Evolutionary conservation across 2,113 vertebrate genomes (phyloP), one percentile per base, ranked within the genome.

Genomic region (Petaurus breviceps): DNA sequence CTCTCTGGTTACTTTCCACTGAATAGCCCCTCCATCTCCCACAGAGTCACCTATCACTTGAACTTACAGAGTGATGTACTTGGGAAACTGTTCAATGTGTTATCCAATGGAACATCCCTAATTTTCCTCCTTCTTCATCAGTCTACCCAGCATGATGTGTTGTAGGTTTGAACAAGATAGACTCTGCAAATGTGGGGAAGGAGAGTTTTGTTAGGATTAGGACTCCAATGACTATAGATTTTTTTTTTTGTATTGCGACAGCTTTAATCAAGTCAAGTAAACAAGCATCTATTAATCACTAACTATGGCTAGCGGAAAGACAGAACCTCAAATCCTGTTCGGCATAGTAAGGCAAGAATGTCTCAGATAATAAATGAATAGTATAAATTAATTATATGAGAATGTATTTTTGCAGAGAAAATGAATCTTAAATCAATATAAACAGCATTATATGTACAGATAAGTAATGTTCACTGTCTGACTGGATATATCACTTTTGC

Each of bases 31-130:
- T 12, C 26, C 28, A 61, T 0, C 26, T 31, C 28, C 57, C 57
- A 61, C 11, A 61, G 9, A 28, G 28, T 61, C 28, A 31, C 19
- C 25, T 3, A 2, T 49, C 24, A 0, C 37, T 89, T 54, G 84
- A 26, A 5, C 68, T 22, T 7, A 1, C 28, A 37, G 9, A 16
- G 16, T 0, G 7, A 3, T 2, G 0, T 3, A 9, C n/a, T 37
- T 14, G 51, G 47, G 52, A 53, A 26, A 24, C 22, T 4, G 37
- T 19, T 5, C 3, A 23, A 49, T 23, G 57, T 12, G 57, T 46
- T 10, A 46, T 3, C 11, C 55, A 8, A 2, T 0, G 26, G 54
- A 54, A 77, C 89, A 49, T 31, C 23, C 24, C n/a, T 54, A 49
- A 0, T 37, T 50, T 23, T 4, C 90, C 1, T 25, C 51, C 51